Percentiles rank a stretch among this genome's conserved stretches.
phyloP scores from a whole-genome alignment of 2,113 vertebrate genomes.

The Falco punctatus region DNA sequence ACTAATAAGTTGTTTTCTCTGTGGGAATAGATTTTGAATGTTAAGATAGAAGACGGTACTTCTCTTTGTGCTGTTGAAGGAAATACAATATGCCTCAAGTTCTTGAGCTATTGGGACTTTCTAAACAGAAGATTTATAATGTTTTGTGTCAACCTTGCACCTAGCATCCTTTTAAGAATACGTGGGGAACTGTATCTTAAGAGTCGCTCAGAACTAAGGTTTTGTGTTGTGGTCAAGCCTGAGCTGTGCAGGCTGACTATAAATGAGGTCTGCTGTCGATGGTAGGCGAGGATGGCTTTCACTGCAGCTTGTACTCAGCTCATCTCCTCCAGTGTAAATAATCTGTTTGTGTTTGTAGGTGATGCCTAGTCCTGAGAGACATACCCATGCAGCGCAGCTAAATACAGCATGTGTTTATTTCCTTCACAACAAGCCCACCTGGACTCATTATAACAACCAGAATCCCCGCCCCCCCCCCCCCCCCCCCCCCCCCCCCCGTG shows the following conservation, averaged over 20 bases:
- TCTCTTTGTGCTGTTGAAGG: neutral
- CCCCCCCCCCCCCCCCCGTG: too few relatives aligned
- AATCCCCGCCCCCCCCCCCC: neutral
- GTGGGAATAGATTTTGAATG: slow-evolving; percentile 12
- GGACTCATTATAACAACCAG: neutral
- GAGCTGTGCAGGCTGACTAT: neutral
- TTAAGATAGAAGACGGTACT: slow-evolving; percentile 6
- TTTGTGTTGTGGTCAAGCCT: neutral
- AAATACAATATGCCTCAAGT: neutral
- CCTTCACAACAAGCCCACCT: neutral
- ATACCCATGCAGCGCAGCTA: neutral
- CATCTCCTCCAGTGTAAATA: neutral
- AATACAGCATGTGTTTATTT: neutral
- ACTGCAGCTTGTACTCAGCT: neutral
- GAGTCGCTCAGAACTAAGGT: neutral
- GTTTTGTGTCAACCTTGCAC: neutral
- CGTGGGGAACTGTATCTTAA: neutral
- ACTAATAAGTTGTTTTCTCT: slow-evolving; percentile 71
- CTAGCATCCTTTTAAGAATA: neutral
- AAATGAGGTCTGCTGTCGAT: neutral
- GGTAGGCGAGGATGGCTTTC: neutral
- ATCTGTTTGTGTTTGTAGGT: neutral
- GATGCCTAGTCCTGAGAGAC: neutral
- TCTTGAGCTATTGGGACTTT: neutral
- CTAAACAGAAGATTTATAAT: slow-evolving; percentile 17